Evolutionary conservation across 2,888 invertebrate genomes (phyloP).

Genomic region (Malacosoma neustria): DNA sequence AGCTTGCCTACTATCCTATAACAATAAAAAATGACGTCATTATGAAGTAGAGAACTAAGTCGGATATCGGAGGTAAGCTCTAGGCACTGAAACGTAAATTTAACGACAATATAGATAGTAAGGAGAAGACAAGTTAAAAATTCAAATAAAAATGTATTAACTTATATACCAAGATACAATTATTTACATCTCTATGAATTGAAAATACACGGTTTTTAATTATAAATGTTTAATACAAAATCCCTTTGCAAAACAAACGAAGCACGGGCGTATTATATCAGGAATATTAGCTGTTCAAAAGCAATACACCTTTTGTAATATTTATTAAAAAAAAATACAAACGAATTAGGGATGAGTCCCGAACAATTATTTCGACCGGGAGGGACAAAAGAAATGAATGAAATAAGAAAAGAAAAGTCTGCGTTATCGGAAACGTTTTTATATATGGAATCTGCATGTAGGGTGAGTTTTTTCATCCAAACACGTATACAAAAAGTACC

Average conservation of each 20-base stretch:
- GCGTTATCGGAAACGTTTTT: constrained; percentile 67
- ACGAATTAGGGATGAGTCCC: constrained; percentile 43
- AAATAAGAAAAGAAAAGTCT: constrained; percentile 48
- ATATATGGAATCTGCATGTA: constrained; percentile 48
- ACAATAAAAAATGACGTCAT: no score
- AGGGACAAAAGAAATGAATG: constrained; percentile 33
- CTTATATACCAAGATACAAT: no score
- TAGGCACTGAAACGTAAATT: no score
- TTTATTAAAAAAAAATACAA: constrained; percentile 38
- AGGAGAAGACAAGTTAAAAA: no score
- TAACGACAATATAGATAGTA: no score
- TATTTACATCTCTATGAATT: no score
- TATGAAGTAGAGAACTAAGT: no score
- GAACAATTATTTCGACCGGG: constrained; percentile 52
- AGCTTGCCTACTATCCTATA: no score
- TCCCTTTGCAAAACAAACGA: constrained; percentile 26
- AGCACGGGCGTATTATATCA: constrained; percentile 40
- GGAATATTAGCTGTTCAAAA: constrained; percentile 28
- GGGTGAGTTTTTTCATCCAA: constrained; percentile 62
- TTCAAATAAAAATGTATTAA: no score
- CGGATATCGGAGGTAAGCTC: no score
- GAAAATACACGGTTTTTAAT: neutral
- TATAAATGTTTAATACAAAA: constrained; percentile 23
- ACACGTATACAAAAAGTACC: constrained; percentile 55
- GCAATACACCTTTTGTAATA: constrained; percentile 19